phyloP scores from a whole-genome alignment of 1,140 invertebrate species.

The Ceratina japonica region DNA sequence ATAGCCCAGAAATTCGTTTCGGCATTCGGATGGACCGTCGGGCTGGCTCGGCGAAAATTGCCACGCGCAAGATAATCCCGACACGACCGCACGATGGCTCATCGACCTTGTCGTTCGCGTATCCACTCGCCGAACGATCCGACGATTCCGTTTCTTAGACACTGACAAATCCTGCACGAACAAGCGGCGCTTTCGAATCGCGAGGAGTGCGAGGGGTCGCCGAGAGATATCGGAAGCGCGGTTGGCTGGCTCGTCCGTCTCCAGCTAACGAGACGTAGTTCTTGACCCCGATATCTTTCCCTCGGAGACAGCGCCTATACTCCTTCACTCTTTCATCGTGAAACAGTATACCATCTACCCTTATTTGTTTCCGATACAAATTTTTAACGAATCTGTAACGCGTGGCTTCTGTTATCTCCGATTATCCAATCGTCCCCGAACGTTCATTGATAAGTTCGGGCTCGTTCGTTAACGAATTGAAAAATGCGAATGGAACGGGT shows the following conservation, averaged over 20 bases:
- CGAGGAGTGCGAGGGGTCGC: too few species aligned
- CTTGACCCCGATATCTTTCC: conserved; percentile 33
- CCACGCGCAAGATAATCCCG: background rate
- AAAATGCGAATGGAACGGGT: background rate
- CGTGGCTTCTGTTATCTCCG: too few species aligned
- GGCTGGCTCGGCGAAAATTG: background rate
- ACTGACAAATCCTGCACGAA: too few species aligned
- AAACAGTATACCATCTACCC: background rate
- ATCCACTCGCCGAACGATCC: too few species aligned
- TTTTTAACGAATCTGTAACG: too few species aligned
- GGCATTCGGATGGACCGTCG: conserved; percentile 46
- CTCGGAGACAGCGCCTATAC: conserved; percentile 19
- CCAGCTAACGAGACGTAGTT: conserved; percentile 19
- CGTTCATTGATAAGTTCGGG: too few species aligned
- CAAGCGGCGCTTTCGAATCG: too few species aligned
- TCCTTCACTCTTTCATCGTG: background rate
- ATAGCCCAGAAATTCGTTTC: conserved; percentile 59
- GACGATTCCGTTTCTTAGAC: too few species aligned
- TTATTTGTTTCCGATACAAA: too few species aligned
- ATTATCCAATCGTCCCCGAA: too few species aligned
- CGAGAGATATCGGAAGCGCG: background rate
- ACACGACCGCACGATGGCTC: background rate
- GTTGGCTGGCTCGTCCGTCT: conserved; percentile 6
- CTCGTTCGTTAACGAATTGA: background rate
- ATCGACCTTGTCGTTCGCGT: too few species aligned